Conservation (phyloP, 2,797 vertebrate species). For the Neomorphus geoffroyi region DNA sequence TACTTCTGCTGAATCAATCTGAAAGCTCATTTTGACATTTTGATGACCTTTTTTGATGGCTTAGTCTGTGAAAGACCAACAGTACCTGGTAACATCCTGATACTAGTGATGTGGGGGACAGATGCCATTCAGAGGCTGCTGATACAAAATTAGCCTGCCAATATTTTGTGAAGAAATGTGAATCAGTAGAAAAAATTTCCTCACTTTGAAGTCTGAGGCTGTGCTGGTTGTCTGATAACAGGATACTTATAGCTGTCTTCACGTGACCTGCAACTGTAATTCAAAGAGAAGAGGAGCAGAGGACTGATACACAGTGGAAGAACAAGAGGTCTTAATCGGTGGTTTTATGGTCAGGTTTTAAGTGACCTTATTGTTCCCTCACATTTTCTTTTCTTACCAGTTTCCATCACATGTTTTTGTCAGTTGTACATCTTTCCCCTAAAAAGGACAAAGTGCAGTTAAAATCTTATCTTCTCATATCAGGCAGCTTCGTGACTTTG, state of each 20-base stretch:
- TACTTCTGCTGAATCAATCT: background rate
- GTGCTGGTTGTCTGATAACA: background rate
- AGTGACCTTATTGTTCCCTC: background rate
- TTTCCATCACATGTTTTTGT: background rate
- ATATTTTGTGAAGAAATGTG: background rate
- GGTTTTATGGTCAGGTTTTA: background rate
- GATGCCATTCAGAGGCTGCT: background rate
- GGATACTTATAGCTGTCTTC: background rate
- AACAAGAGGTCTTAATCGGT: background rate
- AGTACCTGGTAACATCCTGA: background rate
- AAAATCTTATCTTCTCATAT: constrained; percentile 12
- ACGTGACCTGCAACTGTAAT: background rate
- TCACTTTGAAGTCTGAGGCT: background rate
- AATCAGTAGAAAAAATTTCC: background rate
- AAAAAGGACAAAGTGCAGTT: background rate
- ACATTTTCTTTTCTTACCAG: background rate
- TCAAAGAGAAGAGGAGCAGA: background rate
- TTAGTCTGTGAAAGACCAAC: background rate
- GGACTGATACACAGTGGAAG: background rate
- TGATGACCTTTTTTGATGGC: background rate
- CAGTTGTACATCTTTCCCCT: background rate
- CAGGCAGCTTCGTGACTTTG: background rate
- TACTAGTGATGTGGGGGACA: background rate
- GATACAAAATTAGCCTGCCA: background rate
- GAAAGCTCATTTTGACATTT: background rate